Conservation (phyloP, 2,113 vertebrate species). For the Festucalex cinctus region DNA sequence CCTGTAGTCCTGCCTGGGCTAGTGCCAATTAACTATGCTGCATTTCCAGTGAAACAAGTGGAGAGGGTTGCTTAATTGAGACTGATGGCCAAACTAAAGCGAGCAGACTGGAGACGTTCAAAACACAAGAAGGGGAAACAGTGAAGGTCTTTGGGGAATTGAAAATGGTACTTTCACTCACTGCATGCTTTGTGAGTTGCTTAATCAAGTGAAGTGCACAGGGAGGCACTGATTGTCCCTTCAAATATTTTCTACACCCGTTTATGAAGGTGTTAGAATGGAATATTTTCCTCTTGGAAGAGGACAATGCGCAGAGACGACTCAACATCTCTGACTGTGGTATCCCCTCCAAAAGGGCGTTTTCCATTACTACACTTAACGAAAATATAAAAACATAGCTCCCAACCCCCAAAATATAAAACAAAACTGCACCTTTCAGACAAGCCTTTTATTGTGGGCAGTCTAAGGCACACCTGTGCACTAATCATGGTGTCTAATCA, state of each 20-base stretch:
- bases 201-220: conserved; percentile 18
- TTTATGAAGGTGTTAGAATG: conserved; percentile 26
- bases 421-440: too few species aligned
- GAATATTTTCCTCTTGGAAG: conserved; percentile 14
- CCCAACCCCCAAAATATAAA: too few species aligned
- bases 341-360: too few species aligned
- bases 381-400: too few species aligned
- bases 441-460: too few species aligned
- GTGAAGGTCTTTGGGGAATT: conserved; percentile 23
- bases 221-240: conserved; percentile 29
- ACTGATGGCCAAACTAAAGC: conserved; percentile 51
- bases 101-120: conserved; percentile 31
- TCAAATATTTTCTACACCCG: conserved; percentile 22
- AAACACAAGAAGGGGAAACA: conserved; percentile 19
- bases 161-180: conserved; percentile 22
- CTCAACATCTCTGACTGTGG: not conserved
- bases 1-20: conserved; percentile 56
- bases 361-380: too few species aligned
- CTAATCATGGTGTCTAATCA: too few species aligned
- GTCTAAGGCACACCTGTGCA: too few species aligned
- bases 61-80: conserved; percentile 46
- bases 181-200: conserved; percentile 10
- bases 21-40: conserved; percentile 56
- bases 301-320: not conserved
- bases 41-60: conserved; percentile 57